phyloP scores from a whole-genome alignment of 2,888 invertebrate species.

The Alsophila aescularia region DNA sequence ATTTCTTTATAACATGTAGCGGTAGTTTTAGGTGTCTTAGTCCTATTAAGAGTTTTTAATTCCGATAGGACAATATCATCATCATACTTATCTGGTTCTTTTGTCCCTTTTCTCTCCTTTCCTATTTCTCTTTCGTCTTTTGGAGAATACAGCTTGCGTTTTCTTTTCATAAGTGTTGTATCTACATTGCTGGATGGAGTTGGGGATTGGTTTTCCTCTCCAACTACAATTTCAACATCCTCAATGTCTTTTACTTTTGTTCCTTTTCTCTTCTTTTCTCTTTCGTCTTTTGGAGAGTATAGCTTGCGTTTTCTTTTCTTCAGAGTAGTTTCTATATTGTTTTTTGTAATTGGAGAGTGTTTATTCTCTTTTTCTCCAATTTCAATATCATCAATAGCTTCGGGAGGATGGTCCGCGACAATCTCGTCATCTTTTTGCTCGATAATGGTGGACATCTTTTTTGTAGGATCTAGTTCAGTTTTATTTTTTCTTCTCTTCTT shows the following conservation, averaged over 20 bases:
- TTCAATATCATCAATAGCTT: slow-evolving; percentile 13
- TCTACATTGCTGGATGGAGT: slow-evolving; percentile 1
- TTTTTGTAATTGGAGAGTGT: slow-evolving; percentile 3
- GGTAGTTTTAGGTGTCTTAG: slow-evolving; percentile 45
- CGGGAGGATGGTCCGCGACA: slow-evolving; percentile 28
- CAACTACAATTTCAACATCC: neutral
- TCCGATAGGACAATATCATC: slow-evolving; percentile 39
- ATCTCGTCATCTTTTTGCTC: slow-evolving; percentile 40
- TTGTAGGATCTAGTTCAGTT: slow-evolving; percentile 9
- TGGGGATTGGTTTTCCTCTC: slow-evolving; percentile 3
- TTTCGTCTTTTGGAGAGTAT: slow-evolving; percentile 67
- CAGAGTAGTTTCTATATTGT: slow-evolving; percentile 2
- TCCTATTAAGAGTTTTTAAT: slow-evolving; percentile 34
- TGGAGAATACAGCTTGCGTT: slow-evolving; percentile 72
- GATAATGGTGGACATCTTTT: slow-evolving; percentile 54
- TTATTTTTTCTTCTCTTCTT: slow-evolving; percentile 35
- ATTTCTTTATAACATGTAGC: slow-evolving; percentile 66
- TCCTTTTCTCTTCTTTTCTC: slow-evolving; percentile 28
- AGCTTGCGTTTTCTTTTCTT: slow-evolving; percentile 65
- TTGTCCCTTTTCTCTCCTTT: slow-evolving; percentile 22
- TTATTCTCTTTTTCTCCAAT: neutral
- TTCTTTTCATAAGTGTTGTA: slow-evolving; percentile 42
- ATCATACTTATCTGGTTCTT: slow-evolving; percentile 25
- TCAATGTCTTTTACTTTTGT: neutral
- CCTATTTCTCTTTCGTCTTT: slow-evolving; percentile 51